These are phyloP conservation scores for Leptura quadrifasciata DNA, from an alignment of 2,888 invertebrate genomes.

Conservation along the genomic window DNA sequence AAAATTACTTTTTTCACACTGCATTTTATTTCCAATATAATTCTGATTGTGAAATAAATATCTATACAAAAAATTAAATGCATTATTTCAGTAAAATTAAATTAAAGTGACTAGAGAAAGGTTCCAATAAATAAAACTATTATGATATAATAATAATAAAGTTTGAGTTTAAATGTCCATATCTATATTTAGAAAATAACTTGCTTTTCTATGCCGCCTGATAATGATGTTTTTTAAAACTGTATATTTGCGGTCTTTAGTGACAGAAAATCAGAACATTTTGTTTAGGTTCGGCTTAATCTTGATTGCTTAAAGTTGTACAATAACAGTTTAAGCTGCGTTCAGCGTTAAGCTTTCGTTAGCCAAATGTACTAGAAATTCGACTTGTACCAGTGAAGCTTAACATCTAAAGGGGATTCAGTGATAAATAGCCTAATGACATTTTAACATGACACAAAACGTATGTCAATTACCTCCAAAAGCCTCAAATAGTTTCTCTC, in stretches of 20 bases:
- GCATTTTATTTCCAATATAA: no score
- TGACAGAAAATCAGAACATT: background rate
- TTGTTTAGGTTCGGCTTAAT: background rate
- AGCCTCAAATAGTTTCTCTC: background rate
- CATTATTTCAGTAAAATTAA: no score
- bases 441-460: background rate
- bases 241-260: background rate
- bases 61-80: no score
- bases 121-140: no score
- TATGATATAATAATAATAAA: no score
- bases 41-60: no score
- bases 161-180: no score
- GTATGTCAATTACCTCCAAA: background rate
- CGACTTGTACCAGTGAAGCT: background rate
- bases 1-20: no score
- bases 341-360: background rate
- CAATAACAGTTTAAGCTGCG: background rate
- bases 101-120: no score
- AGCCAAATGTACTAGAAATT: background rate
- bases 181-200: no score
- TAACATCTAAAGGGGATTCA: background rate
- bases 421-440: background rate
- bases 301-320: background rate
- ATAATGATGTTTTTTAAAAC: no score
- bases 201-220: no score